A percentile compares a stretch with the other conserved stretches of the same genome.
phyloP scores from a whole-genome alignment of 2,113 vertebrate species.

The Tichodroma muraria region DNA sequence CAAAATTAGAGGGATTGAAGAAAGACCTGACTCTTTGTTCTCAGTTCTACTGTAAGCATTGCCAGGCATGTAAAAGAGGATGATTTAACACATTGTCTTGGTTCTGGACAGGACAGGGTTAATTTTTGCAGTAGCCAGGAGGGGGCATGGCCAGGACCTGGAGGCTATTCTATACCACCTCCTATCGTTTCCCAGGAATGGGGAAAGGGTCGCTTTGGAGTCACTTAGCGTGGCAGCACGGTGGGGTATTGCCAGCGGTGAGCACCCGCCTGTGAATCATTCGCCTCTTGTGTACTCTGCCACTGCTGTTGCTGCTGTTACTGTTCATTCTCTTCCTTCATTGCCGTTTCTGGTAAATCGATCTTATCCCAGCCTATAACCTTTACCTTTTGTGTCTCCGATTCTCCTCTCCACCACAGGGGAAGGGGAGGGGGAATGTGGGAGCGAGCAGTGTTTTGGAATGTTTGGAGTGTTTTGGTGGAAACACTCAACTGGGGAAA shows the following conservation, averaged over 20 bases:
- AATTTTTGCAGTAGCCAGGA: background rate
- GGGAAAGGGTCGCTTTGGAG: background rate
- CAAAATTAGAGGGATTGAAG: background rate
- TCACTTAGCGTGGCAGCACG: fast-evolving
- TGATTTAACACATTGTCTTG: background rate
- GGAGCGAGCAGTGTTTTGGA: background rate
- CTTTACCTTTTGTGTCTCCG: background rate
- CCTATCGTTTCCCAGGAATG: background rate
- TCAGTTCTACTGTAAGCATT: background rate
- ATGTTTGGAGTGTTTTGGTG: background rate
- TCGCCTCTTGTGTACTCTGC: background rate
- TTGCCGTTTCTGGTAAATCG: background rate
- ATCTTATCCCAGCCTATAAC: background rate
- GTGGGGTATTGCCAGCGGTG: background rate
- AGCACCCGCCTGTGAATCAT: fast-evolving
- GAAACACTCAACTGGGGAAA: background rate
- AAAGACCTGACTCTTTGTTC: background rate
- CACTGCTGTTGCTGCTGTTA: background rate
- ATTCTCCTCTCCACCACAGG: background rate
- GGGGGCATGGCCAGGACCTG: background rate
- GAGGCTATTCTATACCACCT: background rate
- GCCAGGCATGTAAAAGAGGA: background rate
- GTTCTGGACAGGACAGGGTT: background rate
- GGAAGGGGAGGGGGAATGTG: background rate
- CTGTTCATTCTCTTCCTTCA: background rate